Conservation (phyloP, 2,113 vertebrate species). For the Tragelaphus strepsiceros region DNA sequence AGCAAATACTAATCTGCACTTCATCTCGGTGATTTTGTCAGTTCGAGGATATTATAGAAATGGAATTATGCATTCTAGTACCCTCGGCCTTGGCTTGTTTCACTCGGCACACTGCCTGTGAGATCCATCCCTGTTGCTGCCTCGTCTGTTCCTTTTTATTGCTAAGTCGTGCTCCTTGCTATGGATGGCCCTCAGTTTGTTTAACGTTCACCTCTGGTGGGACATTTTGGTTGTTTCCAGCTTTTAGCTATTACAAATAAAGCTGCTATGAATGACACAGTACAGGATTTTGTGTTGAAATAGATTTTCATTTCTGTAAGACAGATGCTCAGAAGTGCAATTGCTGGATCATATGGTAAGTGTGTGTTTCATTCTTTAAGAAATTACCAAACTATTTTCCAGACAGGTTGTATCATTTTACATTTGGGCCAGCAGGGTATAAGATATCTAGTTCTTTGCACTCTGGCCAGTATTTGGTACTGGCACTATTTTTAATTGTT, state of each 20-base stretch:
- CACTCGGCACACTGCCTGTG: background rate
- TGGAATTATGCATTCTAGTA: background rate
- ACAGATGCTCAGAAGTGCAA: background rate
- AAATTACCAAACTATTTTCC: background rate
- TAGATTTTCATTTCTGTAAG: background rate
- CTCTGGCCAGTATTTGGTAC: no score
- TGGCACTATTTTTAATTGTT: background rate
- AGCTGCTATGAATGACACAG: background rate
- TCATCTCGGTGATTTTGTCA: background rate
- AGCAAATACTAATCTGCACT: rapidly evolving
- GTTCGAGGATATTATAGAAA: background rate
- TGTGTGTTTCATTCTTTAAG: background rate
- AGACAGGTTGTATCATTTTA: background rate
- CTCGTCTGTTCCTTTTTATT: rapidly evolving
- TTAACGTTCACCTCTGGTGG: rapidly evolving
- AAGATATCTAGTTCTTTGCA: background rate
- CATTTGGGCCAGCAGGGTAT: rapidly evolving
- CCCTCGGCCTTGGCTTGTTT: background rate
- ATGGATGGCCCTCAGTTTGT: rapidly evolving
- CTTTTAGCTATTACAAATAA: no score
- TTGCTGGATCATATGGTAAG: background rate
- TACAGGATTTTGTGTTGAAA: background rate
- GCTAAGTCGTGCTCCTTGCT: rapidly evolving
- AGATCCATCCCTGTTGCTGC: no score
- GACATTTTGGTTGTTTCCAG: background rate